phyloP scores from a whole-genome alignment of 1,140 invertebrate genomes.

The Octopus sinensis region DNA sequence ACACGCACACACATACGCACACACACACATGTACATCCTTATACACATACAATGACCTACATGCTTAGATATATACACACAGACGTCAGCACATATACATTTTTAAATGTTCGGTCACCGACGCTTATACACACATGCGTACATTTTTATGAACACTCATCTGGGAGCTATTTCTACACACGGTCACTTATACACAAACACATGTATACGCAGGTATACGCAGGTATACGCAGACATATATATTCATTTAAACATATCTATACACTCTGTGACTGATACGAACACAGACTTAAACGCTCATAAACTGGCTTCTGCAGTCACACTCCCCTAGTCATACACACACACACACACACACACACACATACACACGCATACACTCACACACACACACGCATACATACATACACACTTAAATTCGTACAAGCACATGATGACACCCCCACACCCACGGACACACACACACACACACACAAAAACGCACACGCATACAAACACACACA shows the following conservation, averaged over 20 bases:
- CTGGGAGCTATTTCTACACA: neutral
- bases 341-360: neutral
- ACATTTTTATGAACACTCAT: too few relatives aligned
- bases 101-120: neutral
- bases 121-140: too few relatives aligned
- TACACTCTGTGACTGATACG: neutral
- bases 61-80: neutral
- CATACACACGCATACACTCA: neutral
- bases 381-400: neutral
- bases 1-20: neutral
- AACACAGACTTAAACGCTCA: neutral
- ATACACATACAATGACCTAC: neutral
- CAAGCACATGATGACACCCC: neutral
- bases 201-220: neutral
- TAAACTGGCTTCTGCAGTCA: neutral
- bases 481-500: neutral
- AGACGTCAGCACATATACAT: neutral
- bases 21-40: neutral
- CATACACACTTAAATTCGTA: neutral
- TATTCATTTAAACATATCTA: neutral
- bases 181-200: neutral
- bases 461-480: neutral
- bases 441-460: neutral
- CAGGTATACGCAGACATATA: neutral
- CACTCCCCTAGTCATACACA: neutral